phyloP scores from a whole-genome alignment of 2,888 invertebrate species.

The Oscheius sp. region DNA sequence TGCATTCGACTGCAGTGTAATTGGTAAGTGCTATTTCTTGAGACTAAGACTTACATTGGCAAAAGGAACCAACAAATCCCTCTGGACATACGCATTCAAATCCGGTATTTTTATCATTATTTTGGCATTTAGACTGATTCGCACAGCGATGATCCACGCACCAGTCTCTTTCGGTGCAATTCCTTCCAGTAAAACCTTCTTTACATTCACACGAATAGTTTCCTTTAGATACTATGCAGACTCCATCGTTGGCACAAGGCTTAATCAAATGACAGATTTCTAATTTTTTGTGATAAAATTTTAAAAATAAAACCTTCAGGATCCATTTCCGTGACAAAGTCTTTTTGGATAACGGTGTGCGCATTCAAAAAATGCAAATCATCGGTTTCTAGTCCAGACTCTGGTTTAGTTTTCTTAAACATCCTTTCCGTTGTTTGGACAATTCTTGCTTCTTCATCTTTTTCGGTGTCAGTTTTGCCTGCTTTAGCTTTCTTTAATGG shows the following conservation, averaged over 20 bases:
- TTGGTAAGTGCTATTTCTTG: background rate
- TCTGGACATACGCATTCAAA: slow-evolving; percentile 45
- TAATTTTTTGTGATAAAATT: background rate
- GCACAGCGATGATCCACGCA: slow-evolving; percentile 38
- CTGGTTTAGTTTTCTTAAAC: slow-evolving; percentile 42
- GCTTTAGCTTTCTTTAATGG: background rate
- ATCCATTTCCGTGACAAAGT: slow-evolving; percentile 47
- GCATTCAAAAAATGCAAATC: slow-evolving; percentile 46
- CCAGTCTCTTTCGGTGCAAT: slow-evolving; percentile 37
- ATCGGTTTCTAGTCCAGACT: slow-evolving; percentile 27
- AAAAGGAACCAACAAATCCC: slow-evolving; percentile 43
- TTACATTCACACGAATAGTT: slow-evolving; percentile 35
- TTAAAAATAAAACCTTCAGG: slow-evolving; percentile 28
- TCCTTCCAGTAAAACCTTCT: slow-evolving; percentile 32
- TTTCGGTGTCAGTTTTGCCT: background rate
- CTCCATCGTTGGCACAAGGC: slow-evolving; percentile 40
- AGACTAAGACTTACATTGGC: slow-evolving; percentile 42
- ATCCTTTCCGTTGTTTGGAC: slow-evolving; percentile 31
- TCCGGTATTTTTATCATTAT: slow-evolving; percentile 32
- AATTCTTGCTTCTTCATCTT: background rate
- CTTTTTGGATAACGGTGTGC: slow-evolving; percentile 42
- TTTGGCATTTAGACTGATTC: slow-evolving; percentile 42
- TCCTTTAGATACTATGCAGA: slow-evolving; percentile 35
- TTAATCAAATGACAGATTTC: slow-evolving; percentile 40
- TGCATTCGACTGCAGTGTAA: slow-evolving; percentile 40